Conservation (phyloP, 2,888 invertebrate species). For the Phortica magna region DNA sequence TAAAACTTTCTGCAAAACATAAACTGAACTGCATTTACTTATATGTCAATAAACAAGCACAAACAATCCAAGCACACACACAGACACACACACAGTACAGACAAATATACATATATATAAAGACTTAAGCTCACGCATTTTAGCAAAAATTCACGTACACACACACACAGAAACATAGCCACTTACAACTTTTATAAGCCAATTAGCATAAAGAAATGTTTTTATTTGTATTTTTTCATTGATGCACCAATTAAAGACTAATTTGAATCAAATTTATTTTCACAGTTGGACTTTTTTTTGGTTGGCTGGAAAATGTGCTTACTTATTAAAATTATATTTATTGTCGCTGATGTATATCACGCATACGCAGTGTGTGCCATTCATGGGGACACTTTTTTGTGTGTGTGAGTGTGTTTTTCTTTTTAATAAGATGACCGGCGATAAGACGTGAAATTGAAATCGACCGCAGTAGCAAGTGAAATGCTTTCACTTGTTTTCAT, state of each 20-base stretch:
- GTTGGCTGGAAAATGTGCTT: background rate
- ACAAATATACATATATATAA: constrained; percentile 26
- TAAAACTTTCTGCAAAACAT: background rate
- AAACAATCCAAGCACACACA: no score
- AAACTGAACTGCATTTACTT: no score
- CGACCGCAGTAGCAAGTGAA: constrained; percentile 44
- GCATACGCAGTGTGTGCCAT: constrained; percentile 60
- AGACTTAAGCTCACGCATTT: no score
- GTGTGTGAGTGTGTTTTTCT: background rate
- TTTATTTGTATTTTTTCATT: constrained; percentile 26
- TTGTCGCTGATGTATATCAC: constrained; percentile 48
- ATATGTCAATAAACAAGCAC: constrained; percentile 26
- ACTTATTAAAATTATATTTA: background rate
- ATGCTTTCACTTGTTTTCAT: constrained; percentile 66
- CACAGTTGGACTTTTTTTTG: background rate
- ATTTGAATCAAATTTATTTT: constrained; percentile 11
- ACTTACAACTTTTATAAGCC: constrained; percentile 27
- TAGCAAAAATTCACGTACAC: constrained; percentile 5
- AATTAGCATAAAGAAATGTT: constrained; percentile 48
- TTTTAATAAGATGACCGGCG: background rate
- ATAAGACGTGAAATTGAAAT: constrained; percentile 5
- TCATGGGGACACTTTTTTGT: background rate
- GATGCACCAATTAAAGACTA: background rate
- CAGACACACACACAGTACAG: constrained; percentile 38
- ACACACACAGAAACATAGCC: constrained; percentile 4